Percentiles rank a stretch among this genome's conserved stretches.
These are phyloP conservation scores for Cabera pusaria DNA, from an alignment of 2,888 invertebrate species.

Conservation along the genomic window DNA sequence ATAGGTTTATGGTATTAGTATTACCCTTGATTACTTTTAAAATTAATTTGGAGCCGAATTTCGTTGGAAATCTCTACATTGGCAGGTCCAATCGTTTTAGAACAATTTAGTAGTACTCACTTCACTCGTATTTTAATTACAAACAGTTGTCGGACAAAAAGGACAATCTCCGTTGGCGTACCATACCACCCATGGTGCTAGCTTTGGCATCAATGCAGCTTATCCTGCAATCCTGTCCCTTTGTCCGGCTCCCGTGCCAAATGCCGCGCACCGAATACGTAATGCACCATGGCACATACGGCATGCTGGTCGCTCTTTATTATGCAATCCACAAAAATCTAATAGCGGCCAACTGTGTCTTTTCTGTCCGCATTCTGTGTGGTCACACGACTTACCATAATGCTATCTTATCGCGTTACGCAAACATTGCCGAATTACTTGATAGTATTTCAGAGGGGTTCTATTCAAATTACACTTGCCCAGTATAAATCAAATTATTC, in stretches of 20 bases:
- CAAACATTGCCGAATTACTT: constrained; percentile 20
- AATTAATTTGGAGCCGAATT: too few relatives aligned
- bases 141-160: too few relatives aligned
- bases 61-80: too few relatives aligned
- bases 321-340: constrained; percentile 62
- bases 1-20: too few relatives aligned
- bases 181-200: constrained; percentile 65
- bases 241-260: constrained; percentile 67
- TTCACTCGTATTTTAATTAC: too few relatives aligned
- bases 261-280: constrained; percentile 63
- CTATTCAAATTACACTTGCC: constrained; percentile 5
- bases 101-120: too few relatives aligned
- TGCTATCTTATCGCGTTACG: constrained; percentile 18
- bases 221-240: constrained; percentile 62
- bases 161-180: constrained; percentile 25
- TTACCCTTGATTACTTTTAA: too few relatives aligned
- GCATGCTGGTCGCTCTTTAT: too few relatives aligned
- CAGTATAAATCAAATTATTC: not conserved
- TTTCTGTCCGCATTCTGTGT: constrained; percentile 23
- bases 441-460: constrained; percentile 9
- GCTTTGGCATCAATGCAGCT: constrained; percentile 34
- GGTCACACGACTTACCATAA: constrained; percentile 3
- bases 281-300: constrained; percentile 49
- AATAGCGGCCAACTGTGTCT: constrained; percentile 43
- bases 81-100: too few relatives aligned